Evolutionary conservation across 2,113 vertebrate genomes (phyloP).

Genomic region (Sarotherodon lohbergeri): DNA sequence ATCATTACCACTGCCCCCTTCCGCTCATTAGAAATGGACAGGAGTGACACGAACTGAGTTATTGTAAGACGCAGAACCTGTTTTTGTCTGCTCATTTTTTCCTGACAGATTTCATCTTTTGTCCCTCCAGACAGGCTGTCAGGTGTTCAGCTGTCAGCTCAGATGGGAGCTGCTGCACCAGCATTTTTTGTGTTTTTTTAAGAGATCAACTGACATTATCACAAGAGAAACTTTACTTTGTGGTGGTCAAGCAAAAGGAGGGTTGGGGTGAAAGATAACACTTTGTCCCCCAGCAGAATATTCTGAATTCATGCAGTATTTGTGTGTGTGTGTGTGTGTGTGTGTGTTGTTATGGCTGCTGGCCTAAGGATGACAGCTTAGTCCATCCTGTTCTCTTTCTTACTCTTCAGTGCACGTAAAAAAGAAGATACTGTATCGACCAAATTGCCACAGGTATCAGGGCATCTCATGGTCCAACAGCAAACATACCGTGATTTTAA

Average conservation of each 20-base stretch:
- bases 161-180: not conserved
- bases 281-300: not conserved
- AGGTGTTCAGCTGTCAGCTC: constrained; percentile 12
- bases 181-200: not conserved
- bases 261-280: not conserved
- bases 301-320: not conserved
- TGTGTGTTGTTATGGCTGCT: not conserved
- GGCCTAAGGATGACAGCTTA: not conserved
- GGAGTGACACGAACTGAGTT: not conserved
- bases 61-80: not conserved
- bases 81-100: not conserved
- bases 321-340: not conserved
- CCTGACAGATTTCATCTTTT: not conserved
- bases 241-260: not conserved
- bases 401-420: not conserved
- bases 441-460: not conserved
- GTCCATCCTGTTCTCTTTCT: not conserved
- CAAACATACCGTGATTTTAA: not conserved
- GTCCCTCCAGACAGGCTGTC: not conserved
- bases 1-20: rapidly evolving
- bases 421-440: not conserved
- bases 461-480: not conserved
- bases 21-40: not conserved
- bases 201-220: not conserved
- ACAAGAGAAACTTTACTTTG: not conserved